phyloP scores from a whole-genome alignment of 2,113 vertebrate species.

The Terrapene triunguis region DNA sequence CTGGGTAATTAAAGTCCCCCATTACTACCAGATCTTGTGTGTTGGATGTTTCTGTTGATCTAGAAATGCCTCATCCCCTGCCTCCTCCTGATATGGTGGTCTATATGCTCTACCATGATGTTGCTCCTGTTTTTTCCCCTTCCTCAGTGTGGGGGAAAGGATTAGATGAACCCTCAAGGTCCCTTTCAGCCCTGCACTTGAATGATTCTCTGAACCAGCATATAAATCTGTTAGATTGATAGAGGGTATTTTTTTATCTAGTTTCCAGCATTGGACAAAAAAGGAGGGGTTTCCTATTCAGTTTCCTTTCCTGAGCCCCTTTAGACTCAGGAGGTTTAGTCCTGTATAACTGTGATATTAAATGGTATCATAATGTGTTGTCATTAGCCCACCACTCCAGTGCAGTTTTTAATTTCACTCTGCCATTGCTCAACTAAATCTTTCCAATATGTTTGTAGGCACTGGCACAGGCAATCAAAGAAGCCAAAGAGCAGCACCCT shows the following conservation, averaged over 20 bases:
- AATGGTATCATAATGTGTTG: not conserved
- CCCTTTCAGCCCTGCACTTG: not conserved
- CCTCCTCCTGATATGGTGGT: not conserved
- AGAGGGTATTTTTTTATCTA: not conserved
- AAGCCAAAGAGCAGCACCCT: slow-evolving; percentile 99
- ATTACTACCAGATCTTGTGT: not conserved
- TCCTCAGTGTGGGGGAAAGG: not conserved
- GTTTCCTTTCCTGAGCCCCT: not conserved
- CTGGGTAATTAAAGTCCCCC: not conserved
- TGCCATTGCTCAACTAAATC: not conserved
- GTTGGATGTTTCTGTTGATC: not conserved
- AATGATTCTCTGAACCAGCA: not conserved
- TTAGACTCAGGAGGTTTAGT: not conserved
- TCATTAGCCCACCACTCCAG: not conserved
- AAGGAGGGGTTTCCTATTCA: not conserved
- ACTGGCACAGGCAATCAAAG: slow-evolving; percentile 98
- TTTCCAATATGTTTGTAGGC: slow-evolving; percentile 82
- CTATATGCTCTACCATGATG: not conserved
- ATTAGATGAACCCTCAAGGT: not conserved
- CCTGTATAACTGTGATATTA: not conserved
- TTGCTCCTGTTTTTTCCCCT: not conserved
- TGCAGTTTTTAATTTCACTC: not conserved
- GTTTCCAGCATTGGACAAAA: not conserved
- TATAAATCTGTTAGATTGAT: not conserved
- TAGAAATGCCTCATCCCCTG: not conserved